Base-by-base conservation (phyloP, 2,797 vertebrate genomes). In the Oreochromis mossambicus region DNA sequence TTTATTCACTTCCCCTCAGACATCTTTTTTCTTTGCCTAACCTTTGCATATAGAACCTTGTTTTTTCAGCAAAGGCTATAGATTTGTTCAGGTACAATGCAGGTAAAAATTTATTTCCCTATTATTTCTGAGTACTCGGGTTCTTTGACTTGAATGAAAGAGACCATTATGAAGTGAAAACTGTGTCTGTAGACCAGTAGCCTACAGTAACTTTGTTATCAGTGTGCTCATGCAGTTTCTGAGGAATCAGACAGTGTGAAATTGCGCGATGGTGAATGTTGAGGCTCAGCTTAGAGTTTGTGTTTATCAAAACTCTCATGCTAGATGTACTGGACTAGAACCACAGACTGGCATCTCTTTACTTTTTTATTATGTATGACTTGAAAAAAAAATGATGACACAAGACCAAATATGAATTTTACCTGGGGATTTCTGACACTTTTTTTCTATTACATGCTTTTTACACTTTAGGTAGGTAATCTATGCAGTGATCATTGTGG, bases 171-270 rank as follows among this genome's bases (percentile, higher is more conserved):
- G 91, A 84, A 89, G 86, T 87, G 76, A 78, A 92, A 92, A 81
- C 58, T 85, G 84, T 88, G 79, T 86, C 82, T 85, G 86, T 87
- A 76, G 86, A 70, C 80, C 78, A 87, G 84, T 81, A 83, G 87
- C 87, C 87, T 85, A 85, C 82, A 83, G 83, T 90, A 87, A 81
- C 91, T 91, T 29, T 54, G 83, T 94, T 95, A 95, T 95, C 95
- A 70, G 92, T 82, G 88, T 93, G 90, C 90, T 91, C 92, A 93
- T 93, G 94, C 94, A 91, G 32, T 86, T 89, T 90, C 89, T 56
- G 83, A 80, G 83, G 88, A 94, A 85, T 94, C 95, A 95, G 88
- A 92, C 86, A 61, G 86, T 95, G 94, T 95, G 95, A 95, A 95
- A 96, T 95, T 95, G 94, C 93, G 90, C 84, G 88, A 93, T 79